These are phyloP conservation scores for Dendrophyllia cribrosa DNA, from an alignment of 64 coral and sea anemone genomes.

Conservation along the genomic window DNA sequence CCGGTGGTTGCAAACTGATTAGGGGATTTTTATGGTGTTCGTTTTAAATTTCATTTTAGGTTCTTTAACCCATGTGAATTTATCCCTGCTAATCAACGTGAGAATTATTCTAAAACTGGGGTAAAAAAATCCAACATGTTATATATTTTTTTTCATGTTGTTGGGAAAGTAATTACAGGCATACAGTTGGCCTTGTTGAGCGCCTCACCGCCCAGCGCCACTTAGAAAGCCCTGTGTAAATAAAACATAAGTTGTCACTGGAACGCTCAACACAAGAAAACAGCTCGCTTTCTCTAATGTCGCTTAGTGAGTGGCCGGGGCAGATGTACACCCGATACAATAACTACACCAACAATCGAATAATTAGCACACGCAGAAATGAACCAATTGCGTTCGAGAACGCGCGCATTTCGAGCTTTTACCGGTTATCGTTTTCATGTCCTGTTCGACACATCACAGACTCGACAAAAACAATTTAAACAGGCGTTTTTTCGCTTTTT, in stretches of 20 bases:
- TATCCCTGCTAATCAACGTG: neutral
- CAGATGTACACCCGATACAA: slow-evolving; percentile 54
- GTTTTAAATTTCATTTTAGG: neutral
- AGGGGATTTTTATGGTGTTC: neutral
- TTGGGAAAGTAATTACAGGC: slow-evolving; percentile 43
- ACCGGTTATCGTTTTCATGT: slow-evolving; percentile 34
- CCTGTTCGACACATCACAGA: slow-evolving; percentile 7
- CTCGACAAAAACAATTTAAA: slow-evolving; percentile 50
- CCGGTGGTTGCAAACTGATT: neutral
- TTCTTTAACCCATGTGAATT: neutral
- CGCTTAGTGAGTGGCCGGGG: slow-evolving; percentile 25
- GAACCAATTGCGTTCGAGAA: slow-evolving; percentile 19
- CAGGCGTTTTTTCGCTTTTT: neutral
- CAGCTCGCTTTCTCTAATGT: slow-evolving; percentile 61
- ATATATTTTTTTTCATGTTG: slow-evolving; percentile 6
- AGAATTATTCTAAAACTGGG: neutral
- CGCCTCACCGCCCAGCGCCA: slow-evolving; percentile 10
- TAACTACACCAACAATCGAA: slow-evolving; percentile 56
- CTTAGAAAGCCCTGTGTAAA: slow-evolving; percentile 52
- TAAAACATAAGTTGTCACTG: slow-evolving; percentile 61
- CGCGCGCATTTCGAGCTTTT: slow-evolving; percentile 28
- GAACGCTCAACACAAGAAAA: slow-evolving; percentile 54
- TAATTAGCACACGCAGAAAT: slow-evolving; percentile 34
- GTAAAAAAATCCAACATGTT: neutral
- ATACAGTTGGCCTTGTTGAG: slow-evolving; percentile 43